Conservation (phyloP, 2,888 invertebrate genomes). For the Auanema freiburgensis region DNA sequence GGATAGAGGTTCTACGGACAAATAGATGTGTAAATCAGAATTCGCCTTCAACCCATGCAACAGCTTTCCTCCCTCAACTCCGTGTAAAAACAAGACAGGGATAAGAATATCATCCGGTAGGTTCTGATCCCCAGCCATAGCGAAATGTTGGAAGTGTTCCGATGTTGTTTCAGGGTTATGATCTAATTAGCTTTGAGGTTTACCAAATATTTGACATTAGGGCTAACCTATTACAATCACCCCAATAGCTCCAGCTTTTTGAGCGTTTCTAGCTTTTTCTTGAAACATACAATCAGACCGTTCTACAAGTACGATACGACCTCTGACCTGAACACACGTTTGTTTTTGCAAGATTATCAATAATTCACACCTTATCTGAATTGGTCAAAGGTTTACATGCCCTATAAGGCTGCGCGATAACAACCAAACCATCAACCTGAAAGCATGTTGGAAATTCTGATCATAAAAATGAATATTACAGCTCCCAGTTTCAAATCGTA, state of each 20-base stretch:
- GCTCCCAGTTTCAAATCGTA: constrained; percentile 34
- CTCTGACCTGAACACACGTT: constrained; percentile 64
- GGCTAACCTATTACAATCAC: constrained; percentile 75
- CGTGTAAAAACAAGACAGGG: constrained; percentile 53
- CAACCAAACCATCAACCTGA: constrained; percentile 73
- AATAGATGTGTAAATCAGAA: constrained; percentile 5
- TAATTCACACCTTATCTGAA: constrained; percentile 68
- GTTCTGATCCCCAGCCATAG: constrained; percentile 91
- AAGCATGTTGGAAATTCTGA: constrained; percentile 12
- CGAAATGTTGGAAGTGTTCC: constrained; percentile 81
- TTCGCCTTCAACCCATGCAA: constrained; percentile 16
- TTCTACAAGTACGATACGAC: constrained; percentile 81
- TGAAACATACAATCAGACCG: constrained; percentile 93
- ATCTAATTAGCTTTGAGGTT: constrained; percentile 59
- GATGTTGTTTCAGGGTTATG: constrained; percentile 79
- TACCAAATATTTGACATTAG: background rate
- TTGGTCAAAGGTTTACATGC: constrained; percentile 72
- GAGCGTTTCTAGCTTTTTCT: constrained; percentile 72
- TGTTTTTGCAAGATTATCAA: background rate
- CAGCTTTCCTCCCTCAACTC: constrained; percentile 32
- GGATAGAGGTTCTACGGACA: background rate
- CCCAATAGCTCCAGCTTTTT: constrained; percentile 80
- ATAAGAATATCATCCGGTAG: constrained; percentile 57
- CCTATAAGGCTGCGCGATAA: constrained; percentile 75
- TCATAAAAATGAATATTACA: constrained; percentile 10